Percentiles rank a stretch among this genome's conserved stretches.
phyloP scores from a whole-genome alignment of 2,888 invertebrate species.

The Aromia moschata region DNA sequence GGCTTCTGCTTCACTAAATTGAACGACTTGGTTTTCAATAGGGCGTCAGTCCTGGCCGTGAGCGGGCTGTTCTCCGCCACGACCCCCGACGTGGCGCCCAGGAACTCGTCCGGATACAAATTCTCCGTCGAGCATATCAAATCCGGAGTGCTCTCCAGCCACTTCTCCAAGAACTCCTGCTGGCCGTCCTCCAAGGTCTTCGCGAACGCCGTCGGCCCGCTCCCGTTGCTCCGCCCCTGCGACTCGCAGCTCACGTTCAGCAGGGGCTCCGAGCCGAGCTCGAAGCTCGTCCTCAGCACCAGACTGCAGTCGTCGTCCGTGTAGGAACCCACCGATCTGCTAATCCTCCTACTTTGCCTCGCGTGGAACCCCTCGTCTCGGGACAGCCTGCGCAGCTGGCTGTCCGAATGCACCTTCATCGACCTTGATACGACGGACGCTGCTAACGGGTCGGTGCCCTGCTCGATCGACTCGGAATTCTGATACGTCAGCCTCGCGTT shows the following conservation, averaged over 20 bases:
- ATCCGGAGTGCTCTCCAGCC: constrained; percentile 52
- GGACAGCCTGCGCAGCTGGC: constrained; percentile 22
- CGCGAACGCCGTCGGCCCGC: background rate
- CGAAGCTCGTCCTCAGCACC: constrained; percentile 39
- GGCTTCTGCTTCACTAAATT: constrained; percentile 60
- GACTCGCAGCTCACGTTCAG: constrained; percentile 21
- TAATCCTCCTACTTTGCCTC: constrained; percentile 46
- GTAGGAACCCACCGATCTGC: constrained; percentile 55
- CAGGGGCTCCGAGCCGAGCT: constrained; percentile 53
- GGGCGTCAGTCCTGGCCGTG: constrained; percentile 59
- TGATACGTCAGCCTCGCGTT: background rate
- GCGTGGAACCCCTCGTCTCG: background rate
- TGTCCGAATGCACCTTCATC: constrained; percentile 33
- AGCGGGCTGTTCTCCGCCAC: constrained; percentile 47
- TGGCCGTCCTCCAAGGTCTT: constrained; percentile 37
- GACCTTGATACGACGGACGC: constrained; percentile 41
- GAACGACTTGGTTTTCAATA: constrained; percentile 59
- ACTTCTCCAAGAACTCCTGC: constrained; percentile 53
- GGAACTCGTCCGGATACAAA: constrained; percentile 29
- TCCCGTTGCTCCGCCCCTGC: background rate
- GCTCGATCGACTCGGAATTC: constrained; percentile 51
- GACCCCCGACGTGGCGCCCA: constrained; percentile 33
- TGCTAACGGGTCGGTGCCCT: constrained; percentile 58
- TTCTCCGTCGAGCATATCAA: constrained; percentile 53
- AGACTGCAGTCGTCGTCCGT: constrained; percentile 47